phyloP scores from a whole-genome alignment of 2,888 invertebrate genomes.

The Incurvaria masculella region DNA sequence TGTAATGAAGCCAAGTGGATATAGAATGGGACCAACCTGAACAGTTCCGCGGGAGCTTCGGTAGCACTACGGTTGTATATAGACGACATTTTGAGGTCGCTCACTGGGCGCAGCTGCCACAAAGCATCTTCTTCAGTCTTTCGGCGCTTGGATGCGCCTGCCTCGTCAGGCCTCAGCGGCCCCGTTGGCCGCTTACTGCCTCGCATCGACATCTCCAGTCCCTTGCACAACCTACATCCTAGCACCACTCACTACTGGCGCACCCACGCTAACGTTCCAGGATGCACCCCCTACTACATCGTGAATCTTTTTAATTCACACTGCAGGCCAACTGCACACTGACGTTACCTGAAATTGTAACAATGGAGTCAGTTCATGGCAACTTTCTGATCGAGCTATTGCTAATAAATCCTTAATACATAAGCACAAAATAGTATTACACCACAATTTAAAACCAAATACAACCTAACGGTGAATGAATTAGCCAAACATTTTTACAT shows the following conservation, averaged over 20 bases:
- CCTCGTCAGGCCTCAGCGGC: slow-evolving; percentile 42
- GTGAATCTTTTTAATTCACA: background rate
- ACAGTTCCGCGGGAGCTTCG: slow-evolving; percentile 82
- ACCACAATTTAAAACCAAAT: too few species aligned
- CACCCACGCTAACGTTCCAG: slow-evolving; percentile 30
- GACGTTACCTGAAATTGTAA: too few species aligned
- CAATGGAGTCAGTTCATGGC: too few species aligned
- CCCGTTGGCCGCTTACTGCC: slow-evolving; percentile 48
- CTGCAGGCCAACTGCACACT: too few species aligned
- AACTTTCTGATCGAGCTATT: too few species aligned
- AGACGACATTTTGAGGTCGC: slow-evolving; percentile 84
- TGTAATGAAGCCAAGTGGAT: too few species aligned
- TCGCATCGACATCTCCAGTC: slow-evolving; percentile 45
- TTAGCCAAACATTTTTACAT: too few species aligned
- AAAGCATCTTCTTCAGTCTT: slow-evolving; percentile 46
- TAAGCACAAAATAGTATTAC: too few species aligned
- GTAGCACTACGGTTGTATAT: slow-evolving; percentile 82
- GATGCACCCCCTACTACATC: background rate
- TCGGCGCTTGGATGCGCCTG: slow-evolving; percentile 45
- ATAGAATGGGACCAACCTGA: slow-evolving; percentile 64
- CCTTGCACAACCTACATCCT: slow-evolving; percentile 51
- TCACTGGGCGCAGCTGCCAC: slow-evolving; percentile 82
- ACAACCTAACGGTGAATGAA: too few species aligned
- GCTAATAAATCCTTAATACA: too few species aligned
- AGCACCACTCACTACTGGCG: slow-evolving; percentile 42